Evolutionary conservation across 2,888 invertebrate species (phyloP).

Genomic region (Cheilosia soror): DNA sequence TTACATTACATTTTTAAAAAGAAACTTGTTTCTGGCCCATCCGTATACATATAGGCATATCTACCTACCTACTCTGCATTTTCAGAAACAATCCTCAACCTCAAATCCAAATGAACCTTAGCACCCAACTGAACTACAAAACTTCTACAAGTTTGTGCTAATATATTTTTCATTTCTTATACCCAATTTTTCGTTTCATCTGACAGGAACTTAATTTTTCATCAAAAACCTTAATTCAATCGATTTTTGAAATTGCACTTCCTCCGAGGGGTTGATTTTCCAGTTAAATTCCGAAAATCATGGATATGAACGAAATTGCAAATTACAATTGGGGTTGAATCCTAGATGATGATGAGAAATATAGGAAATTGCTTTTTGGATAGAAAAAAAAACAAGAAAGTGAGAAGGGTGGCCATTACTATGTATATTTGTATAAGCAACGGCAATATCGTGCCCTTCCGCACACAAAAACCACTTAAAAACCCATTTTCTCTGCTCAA

Average conservation of each 20-base stretch:
- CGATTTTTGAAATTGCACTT: conserved; percentile 42
- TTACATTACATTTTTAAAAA: too few relatives aligned
- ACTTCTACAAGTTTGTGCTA: too few relatives aligned
- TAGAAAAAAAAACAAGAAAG: conserved; percentile 25
- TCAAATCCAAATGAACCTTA: background rate
- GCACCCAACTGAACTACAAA: background rate
- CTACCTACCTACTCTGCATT: too few relatives aligned
- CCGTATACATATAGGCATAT: too few relatives aligned
- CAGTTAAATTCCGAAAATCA: conserved; percentile 13
- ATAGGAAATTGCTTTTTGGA: conserved; percentile 72
- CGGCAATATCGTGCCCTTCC: conserved; percentile 27
- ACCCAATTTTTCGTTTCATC: background rate
- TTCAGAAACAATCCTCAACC: too few relatives aligned
- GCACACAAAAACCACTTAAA: conserved; percentile 3
- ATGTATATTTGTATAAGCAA: conserved; percentile 41
- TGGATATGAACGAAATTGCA: conserved; percentile 1
- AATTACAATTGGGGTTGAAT: conserved; percentile 42
- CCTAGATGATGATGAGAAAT: conserved; percentile 63
- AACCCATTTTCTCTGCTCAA: conserved; percentile 15
- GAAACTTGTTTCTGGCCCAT: too few relatives aligned
- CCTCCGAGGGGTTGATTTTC: conserved; percentile 9
- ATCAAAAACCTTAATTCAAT: conserved; percentile 34
- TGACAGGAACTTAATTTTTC: conserved; percentile 1
- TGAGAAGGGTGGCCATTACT: conserved; percentile 62
- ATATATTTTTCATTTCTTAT: background rate